These are phyloP conservation scores for Pemphredon lugubris DNA, from an alignment of 2,888 invertebrate species.

Conservation along the genomic window DNA sequence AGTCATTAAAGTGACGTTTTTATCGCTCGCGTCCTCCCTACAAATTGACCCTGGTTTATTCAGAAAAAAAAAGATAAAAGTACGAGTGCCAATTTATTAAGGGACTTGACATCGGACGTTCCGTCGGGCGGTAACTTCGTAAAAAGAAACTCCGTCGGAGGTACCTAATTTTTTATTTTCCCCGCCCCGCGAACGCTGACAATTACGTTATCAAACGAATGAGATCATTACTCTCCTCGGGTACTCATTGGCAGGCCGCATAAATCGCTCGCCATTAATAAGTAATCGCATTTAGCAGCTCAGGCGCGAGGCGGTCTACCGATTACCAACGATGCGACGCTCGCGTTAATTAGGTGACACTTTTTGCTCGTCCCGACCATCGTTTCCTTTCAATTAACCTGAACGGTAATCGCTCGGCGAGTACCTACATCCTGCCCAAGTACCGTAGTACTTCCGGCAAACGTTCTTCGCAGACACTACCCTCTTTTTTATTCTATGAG, in stretches of 20 bases:
- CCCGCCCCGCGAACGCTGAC: constrained; percentile 2
- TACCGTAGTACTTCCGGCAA: background rate
- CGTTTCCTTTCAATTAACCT: constrained; percentile 53
- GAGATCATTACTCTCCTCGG: constrained; percentile 32
- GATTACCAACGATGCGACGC: constrained; percentile 47
- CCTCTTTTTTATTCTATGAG: background rate
- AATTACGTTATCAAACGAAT: constrained; percentile 51
- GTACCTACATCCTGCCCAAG: constrained; percentile 42
- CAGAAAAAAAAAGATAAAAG: too few species aligned
- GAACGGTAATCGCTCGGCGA: constrained; percentile 36
- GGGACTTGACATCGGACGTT: too few species aligned
- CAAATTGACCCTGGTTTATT: too few species aligned
- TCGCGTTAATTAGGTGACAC: constrained; percentile 60
- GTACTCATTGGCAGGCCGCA: constrained; percentile 13
- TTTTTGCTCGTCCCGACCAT: constrained; percentile 47
- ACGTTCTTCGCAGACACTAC: background rate
- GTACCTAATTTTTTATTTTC: constrained; percentile 24
- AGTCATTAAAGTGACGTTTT: background rate
- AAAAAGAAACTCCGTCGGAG: background rate
- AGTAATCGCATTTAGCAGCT: constrained; percentile 49
- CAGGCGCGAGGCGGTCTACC: constrained; percentile 17
- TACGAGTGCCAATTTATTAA: too few species aligned
- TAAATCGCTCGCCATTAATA: constrained; percentile 54
- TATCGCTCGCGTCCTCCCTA: background rate
- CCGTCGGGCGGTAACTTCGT: constrained; percentile 1